Evolutionary conservation across 2,797 vertebrate genomes (phyloP).

Genomic region (Orestias chungarensis): DNA sequence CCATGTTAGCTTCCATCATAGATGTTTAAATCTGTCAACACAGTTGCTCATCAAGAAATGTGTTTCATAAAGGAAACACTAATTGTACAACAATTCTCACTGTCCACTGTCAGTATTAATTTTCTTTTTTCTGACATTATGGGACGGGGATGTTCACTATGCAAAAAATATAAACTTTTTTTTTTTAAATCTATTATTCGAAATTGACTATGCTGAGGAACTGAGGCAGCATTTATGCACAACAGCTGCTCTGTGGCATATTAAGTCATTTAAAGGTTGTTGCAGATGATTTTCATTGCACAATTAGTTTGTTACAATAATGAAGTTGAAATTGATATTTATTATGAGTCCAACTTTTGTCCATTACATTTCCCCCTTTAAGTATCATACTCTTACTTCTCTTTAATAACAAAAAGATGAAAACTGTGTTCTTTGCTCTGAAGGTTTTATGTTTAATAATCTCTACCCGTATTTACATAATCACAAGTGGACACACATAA

Average conservation of each 20-base stretch:
- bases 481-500: slow-evolving; percentile 11
- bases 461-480: slow-evolving; percentile 13
- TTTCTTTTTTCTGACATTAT: too few relatives aligned
- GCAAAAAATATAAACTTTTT: too few relatives aligned
- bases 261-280: too few relatives aligned
- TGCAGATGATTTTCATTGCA: too few relatives aligned
- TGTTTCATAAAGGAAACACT: not conserved
- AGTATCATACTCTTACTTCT: too few relatives aligned
- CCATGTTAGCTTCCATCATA: not conserved
- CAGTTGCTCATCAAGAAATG: not conserved
- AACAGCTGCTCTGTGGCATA: too few relatives aligned
- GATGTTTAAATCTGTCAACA: not conserved
- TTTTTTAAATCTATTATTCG: not conserved
- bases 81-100: not conserved
- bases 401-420: not conserved
- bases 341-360: not conserved
- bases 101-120: not conserved
- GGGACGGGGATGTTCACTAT: too few relatives aligned
- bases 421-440: not conserved
- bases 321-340: not conserved
- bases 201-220: too few relatives aligned
- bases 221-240: too few relatives aligned
- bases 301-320: too few relatives aligned
- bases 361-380: too few relatives aligned
- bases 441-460: slow-evolving; percentile 13